Evolutionary conservation across 2,888 invertebrate species (phyloP).

Genomic region (Cybosia mesomella): DNA sequence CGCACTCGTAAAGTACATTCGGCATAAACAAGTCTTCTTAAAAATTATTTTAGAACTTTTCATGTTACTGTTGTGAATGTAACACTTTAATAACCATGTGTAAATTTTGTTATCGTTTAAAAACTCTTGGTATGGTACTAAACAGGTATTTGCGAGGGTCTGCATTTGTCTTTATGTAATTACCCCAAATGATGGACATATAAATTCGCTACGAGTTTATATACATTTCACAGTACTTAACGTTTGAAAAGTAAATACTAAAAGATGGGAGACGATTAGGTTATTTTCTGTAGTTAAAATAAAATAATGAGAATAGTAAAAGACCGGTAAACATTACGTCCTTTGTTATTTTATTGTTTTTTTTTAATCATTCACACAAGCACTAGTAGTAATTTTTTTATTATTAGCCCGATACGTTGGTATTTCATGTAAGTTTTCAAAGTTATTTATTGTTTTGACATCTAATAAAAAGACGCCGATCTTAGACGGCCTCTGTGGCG

Average conservation of each 20-base stretch:
- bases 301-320: too few species aligned
- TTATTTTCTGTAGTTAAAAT: neutral
- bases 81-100: constrained; percentile 16
- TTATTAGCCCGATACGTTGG: too few species aligned
- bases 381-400: too few species aligned
- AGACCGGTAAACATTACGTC: too few species aligned
- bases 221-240: neutral
- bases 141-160: neutral
- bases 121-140: constrained; percentile 1
- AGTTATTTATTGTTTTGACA: too few species aligned
- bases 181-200: neutral
- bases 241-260: neutral
- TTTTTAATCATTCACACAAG: too few species aligned
- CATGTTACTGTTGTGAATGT: constrained; percentile 26
- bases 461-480: too few species aligned
- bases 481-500: too few species aligned
- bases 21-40: constrained; percentile 47
- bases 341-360: too few species aligned
- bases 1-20: constrained; percentile 56
- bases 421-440: too few species aligned
- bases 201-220: neutral
- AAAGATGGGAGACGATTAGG: neutral
- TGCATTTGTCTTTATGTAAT: neutral
- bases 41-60: constrained; percentile 45
- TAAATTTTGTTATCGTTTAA: constrained; percentile 11